These are phyloP conservation scores for Schizopygopsis malacanthus DNA, from an alignment of 2,797 vertebrate genomes.

Conservation along the genomic window DNA sequence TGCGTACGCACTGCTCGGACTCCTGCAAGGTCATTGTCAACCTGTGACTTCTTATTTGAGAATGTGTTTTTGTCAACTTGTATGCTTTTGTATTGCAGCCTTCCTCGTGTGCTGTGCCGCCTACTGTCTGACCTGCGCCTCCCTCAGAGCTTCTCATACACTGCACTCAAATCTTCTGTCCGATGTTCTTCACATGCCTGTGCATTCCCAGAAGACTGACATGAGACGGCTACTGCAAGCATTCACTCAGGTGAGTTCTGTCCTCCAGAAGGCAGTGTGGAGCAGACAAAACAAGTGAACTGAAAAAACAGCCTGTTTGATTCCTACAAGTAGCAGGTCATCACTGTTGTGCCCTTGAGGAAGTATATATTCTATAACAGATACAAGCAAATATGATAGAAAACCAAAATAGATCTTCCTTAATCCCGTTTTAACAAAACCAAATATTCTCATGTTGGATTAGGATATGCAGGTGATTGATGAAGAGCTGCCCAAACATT, in stretches of 20 bases:
- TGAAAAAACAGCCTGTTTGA: background rate
- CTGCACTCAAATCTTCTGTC: slow-evolving; percentile 70
- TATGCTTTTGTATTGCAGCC: slow-evolving; percentile 59
- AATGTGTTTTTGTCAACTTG: background rate
- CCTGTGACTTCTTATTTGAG: background rate
- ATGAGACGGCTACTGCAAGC: slow-evolving; percentile 67
- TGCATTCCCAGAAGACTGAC: slow-evolving; percentile 69
- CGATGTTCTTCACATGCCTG: slow-evolving; percentile 68
- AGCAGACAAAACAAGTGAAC: background rate
- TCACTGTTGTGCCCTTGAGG: background rate
- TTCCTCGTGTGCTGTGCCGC: slow-evolving; percentile 70
- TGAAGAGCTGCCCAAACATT: slow-evolving; percentile 68
- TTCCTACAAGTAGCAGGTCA: background rate
- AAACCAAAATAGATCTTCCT: background rate
- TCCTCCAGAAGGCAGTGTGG: background rate
- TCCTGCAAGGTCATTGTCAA: slow-evolving; percentile 66
- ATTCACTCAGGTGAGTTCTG: slow-evolving; percentile 70
- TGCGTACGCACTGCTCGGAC: slow-evolving; percentile 70
- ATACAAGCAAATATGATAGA: background rate
- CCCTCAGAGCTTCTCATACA: slow-evolving; percentile 63
- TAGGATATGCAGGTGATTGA: slow-evolving; percentile 74
- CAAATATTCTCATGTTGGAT: slow-evolving; percentile 30
- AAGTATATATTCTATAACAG: background rate
- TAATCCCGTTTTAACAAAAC: background rate
- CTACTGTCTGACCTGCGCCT: slow-evolving; percentile 64